A percentile compares a stretch with the other conserved stretches of the same genome.
These are phyloP conservation scores for Epizoanthus rinbou DNA, from an alignment of 92 coral and sea anemone genomes.

Conservation along the genomic window DNA sequence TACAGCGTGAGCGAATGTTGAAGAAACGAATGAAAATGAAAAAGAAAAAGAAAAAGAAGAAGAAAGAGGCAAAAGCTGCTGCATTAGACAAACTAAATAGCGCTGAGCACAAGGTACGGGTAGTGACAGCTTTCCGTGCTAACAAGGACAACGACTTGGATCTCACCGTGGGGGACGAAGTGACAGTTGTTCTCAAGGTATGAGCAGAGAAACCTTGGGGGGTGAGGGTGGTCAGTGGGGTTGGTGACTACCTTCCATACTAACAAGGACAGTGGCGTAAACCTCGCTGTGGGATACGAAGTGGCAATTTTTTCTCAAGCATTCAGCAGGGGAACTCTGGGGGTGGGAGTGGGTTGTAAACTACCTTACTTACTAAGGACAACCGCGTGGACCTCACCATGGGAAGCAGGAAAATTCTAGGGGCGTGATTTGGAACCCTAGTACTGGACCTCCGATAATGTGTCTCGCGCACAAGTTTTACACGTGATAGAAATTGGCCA, in stretches of 20 bases:
- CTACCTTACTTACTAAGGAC: conserved; percentile 2
- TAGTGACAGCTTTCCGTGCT: conserved; percentile 77
- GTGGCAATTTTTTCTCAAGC: conserved; percentile 67
- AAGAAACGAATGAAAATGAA: conserved; percentile 83
- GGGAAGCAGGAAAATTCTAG: conserved; percentile 44
- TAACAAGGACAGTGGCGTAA: conserved; percentile 55
- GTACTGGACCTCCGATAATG: too few species aligned
- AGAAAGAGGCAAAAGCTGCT: conserved; percentile 30
- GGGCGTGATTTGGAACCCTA: too few species aligned
- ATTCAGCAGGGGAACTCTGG: neutral
- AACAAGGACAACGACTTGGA: conserved; percentile 65
- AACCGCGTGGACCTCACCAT: conserved; percentile 70
- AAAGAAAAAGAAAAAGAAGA: conserved; percentile 60
- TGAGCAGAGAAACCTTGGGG: neutral
- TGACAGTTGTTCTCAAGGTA: conserved; percentile 69
- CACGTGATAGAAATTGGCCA: too few species aligned
- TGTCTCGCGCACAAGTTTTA: too few species aligned
- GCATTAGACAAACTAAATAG: conserved; percentile 46
- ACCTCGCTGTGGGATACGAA: conserved; percentile 82
- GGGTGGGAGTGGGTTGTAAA: conserved; percentile 7
- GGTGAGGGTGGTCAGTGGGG: too few species aligned
- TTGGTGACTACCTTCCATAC: conserved; percentile 66
- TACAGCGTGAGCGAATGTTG: conserved; percentile 77
- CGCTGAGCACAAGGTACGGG: conserved; percentile 78
- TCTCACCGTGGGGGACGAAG: conserved; percentile 84